phyloP scores from a whole-genome alignment of 2,797 vertebrate species.

The Acropternis orthonyx region DNA sequence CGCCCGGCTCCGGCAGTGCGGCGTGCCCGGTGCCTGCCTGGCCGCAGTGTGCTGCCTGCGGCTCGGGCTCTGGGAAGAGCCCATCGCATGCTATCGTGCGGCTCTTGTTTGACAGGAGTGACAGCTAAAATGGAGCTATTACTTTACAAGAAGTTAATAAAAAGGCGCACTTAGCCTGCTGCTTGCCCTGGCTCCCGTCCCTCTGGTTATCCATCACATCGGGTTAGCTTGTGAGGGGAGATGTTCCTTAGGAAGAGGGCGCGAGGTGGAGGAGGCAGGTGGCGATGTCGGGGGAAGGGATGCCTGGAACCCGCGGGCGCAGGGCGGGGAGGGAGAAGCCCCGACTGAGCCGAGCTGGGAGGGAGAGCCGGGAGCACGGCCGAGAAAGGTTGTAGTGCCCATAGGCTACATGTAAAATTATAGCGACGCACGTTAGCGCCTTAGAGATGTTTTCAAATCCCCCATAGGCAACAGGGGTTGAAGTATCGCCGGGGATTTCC shows the following conservation, averaged over 20 bases:
- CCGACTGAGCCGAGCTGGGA: neutral
- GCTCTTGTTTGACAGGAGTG: neutral
- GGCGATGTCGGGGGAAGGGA: neutral
- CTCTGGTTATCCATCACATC: neutral
- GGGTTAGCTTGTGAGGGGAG: neutral
- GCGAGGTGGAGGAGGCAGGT: too few species aligned
- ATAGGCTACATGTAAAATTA: accelerated
- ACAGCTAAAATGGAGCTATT: slow-evolving; percentile 46
- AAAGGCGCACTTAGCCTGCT: slow-evolving; percentile 16
- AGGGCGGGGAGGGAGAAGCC: neutral
- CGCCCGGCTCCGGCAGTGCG: neutral
- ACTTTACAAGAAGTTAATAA: slow-evolving; percentile 51
- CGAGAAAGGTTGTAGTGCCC: neutral
- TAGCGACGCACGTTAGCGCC: neutral
- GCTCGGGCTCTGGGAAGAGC: neutral
- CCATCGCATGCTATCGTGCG: neutral
- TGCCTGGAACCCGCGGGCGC: neutral
- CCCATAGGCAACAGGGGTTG: neutral
- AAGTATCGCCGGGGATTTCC: neutral
- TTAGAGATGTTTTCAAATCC: neutral
- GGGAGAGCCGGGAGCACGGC: neutral
- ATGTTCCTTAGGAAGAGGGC: neutral
- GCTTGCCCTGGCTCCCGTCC: neutral
- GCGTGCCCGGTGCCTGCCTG: neutral
- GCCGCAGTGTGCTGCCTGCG: neutral